Base-by-base conservation (phyloP, 2,797 vertebrate genomes). In the Arrhamphus sclerolepis region DNA sequence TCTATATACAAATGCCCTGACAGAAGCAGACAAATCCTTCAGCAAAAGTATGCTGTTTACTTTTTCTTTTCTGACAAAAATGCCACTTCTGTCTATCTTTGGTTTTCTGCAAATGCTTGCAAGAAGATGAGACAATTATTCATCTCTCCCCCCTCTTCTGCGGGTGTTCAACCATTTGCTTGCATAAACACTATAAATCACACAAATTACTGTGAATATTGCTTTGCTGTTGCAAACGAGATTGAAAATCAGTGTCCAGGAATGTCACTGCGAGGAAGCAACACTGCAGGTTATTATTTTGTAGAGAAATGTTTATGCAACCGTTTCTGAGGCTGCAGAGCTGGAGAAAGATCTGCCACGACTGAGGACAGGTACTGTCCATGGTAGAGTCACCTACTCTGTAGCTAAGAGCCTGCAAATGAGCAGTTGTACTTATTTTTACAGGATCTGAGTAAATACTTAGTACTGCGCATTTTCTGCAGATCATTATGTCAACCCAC, bases 161-260 rank as follows among this genome's bases (percentile, higher is more conserved):
- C 2, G 39, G 55, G 65, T 24, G 67, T 63, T 66, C 50, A 47
- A 64, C 80, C 67, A 75, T 68, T 74, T 1, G 34, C 52, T 61
- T 53, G 56, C 39, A 56, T 53, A 77, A 82, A 82, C 76, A 85
- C 56, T 19, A 80, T 62, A 78, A 81, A 83, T 87, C 64, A 78
- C 62, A 52, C 71, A 71, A 75, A 79, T 73, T 29, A 75, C 75
- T 46, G 60, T 48, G 66, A 77, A 65, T 56, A 56, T n/a, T 49
- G 24, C 47, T 48, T 55, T 68, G 56, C 56, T 61, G 61, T 78
- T 77, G 65, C 73, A 72, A 57, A 75, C 77, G 56, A 72, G 41
- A 81, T 72, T 62, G 65, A 65, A 58, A 75, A 51, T 69, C 56
- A 24, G 60, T 5, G 26, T 65, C 28, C 49, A 4, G 47, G 52